phyloP scores from a whole-genome alignment of 2,888 invertebrate genomes.

The Odontothrips loti region DNA sequence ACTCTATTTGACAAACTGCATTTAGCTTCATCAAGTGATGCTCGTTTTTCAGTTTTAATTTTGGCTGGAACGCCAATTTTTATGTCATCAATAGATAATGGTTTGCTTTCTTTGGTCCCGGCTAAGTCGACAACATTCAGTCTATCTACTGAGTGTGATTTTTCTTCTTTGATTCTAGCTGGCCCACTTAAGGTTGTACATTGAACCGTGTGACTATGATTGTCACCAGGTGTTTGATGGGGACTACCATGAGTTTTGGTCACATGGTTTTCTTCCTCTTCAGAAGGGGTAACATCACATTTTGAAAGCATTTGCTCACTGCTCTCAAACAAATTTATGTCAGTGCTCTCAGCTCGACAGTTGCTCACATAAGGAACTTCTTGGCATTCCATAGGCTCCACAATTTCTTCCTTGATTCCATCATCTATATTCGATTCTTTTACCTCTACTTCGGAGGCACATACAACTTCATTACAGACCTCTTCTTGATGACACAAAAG shows the following conservation, averaged over 20 bases:
- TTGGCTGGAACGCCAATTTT: not conserved
- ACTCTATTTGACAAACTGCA: not conserved
- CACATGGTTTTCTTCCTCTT: not conserved
- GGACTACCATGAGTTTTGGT: not conserved
- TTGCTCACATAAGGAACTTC: not conserved
- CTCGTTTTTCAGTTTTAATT: not conserved
- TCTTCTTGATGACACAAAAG: constrained; percentile 18
- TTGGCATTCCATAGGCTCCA: not conserved
- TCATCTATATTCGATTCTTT: not conserved
- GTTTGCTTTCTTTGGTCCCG: too few species aligned
- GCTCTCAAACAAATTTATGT: not conserved
- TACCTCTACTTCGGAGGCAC: not conserved
- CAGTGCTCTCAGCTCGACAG: not conserved
- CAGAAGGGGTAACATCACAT: not conserved
- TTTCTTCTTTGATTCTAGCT: too few species aligned
- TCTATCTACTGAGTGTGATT: too few species aligned
- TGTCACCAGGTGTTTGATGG: not conserved
- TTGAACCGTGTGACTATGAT: not conserved
- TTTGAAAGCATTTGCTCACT: not conserved
- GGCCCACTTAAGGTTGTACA: not conserved
- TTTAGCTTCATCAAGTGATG: not conserved
- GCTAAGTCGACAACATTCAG: too few species aligned
- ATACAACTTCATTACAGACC: constrained; percentile 4
- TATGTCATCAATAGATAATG: too few species aligned
- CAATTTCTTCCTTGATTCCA: not conserved